Base-by-base conservation (phyloP, 30 jellyfish, hydroid and myxozoan genomes). In the Aurelia aurita region DNA sequence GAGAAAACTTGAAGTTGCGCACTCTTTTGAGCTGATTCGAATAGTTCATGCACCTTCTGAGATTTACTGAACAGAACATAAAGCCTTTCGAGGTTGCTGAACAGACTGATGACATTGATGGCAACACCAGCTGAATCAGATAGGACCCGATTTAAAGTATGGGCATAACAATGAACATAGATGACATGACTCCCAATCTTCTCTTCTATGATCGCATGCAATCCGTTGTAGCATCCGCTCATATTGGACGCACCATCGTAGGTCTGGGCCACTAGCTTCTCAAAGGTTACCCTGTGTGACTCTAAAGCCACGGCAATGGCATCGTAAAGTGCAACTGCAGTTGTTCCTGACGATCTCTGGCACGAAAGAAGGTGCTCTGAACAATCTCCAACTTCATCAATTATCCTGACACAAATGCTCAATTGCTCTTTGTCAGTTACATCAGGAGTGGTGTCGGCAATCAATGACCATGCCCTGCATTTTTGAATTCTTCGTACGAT, bases 361-460 rank as follows among this genome's bases (percentile, higher is more conserved):
- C 74, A 61, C 15, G 35, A 61, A 20, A 61, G 35, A 12, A 61
- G 35, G 35, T 61, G 74, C 21, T 61, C 74, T 18, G 34, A 18
- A 61, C 27, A 20, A 61, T 61, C 74, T 18, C 74, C 74, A 18
- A 26, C 27, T 9, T 61, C 35, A 18, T 61, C 74, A 9, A 21
- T 25, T n/a, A n/a, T n/a, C n/a, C n/a, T n/a, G n/a, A 67, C 25
- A 34, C 82, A 69, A 12, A 11, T 43, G 44, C 82, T 69, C 28
- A 69, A 69, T 34, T 31, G 79, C 26, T 67, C 79, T 26, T 67
- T 29, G 63, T 69, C 34, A 32, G 34, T 47, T 26, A 69, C 82
- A 44, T 69, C 82, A 20, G 71, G 67, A 14, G 82, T 69, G 64
- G 82, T 69, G 28, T 69, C 82, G n/a, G n/a, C n/a, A n/a, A n/a